phyloP scores from a whole-genome alignment of 2,888 invertebrate species.

The Stegana nigrithorax region DNA sequence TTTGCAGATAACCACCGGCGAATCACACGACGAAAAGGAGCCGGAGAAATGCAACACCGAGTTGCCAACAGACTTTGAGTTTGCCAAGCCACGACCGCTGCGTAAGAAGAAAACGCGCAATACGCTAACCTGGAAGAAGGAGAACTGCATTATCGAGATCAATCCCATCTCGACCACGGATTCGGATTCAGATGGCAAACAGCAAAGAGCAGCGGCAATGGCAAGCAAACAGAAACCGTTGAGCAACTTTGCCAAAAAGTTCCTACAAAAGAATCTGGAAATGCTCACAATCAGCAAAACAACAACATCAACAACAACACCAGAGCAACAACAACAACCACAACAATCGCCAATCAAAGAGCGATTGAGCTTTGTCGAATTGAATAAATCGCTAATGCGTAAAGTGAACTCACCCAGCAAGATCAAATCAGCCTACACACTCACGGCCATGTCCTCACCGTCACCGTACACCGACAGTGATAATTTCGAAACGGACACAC shows the following conservation, averaged over 20 bases:
- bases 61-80: slow-evolving; percentile 40
- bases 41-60: slow-evolving; percentile 33
- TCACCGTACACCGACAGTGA: slow-evolving; percentile 56
- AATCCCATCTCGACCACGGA: slow-evolving; percentile 53
- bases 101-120: slow-evolving; percentile 63
- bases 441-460: slow-evolving; percentile 59
- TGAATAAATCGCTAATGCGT: slow-evolving; percentile 49
- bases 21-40: slow-evolving; percentile 59
- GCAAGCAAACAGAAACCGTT: not conserved
- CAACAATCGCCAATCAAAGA: not conserved
- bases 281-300: not conserved
- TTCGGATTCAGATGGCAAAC: slow-evolving; percentile 55
- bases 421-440: slow-evolving; percentile 59
- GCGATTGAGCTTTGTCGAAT: slow-evolving; percentile 44
- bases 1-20: slow-evolving; percentile 53
- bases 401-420: slow-evolving; percentile 56
- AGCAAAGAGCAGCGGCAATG: slow-evolving; percentile 1
- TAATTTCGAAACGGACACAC: slow-evolving; percentile 44
- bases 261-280: not conserved
- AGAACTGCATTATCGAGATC: slow-evolving; percentile 52
- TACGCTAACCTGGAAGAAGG: slow-evolving; percentile 55
- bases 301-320: too few relatives aligned
- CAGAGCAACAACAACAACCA: too few relatives aligned
- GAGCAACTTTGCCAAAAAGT: slow-evolving; percentile 33
- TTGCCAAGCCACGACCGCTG: slow-evolving; percentile 50